phyloP scores from a whole-genome alignment of 2,113 vertebrate species.

The Strigops habroptila region DNA sequence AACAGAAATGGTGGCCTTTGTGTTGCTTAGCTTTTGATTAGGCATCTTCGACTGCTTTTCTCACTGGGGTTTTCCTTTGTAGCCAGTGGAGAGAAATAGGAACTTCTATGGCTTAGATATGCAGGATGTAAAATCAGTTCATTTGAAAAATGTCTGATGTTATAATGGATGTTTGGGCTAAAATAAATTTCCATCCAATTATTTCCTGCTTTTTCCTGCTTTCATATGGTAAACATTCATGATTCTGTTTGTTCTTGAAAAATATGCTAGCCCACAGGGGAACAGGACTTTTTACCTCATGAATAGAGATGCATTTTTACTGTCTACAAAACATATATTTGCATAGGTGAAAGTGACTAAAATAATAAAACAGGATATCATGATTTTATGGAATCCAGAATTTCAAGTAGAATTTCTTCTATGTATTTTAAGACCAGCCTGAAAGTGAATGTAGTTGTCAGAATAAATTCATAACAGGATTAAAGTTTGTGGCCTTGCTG shows the following conservation, averaged over 20 bases:
- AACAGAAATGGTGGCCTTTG: background rate
- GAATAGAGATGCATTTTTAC: background rate
- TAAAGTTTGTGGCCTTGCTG: background rate
- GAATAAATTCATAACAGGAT: background rate
- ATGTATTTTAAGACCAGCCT: background rate
- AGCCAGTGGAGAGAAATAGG: background rate
- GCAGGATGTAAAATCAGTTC: background rate
- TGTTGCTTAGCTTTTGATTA: background rate
- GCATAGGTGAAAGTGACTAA: background rate
- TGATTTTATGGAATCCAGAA: background rate
- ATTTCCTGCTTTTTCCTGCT: background rate
- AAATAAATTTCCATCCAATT: background rate
- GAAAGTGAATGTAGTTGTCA: background rate
- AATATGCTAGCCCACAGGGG: background rate
- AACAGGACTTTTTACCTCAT: background rate
- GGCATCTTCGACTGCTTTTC: background rate
- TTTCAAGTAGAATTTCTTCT: background rate
- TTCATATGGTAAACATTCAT: background rate
- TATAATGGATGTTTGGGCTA: background rate
- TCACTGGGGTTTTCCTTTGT: background rate
- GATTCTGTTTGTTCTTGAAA: background rate
- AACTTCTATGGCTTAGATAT: background rate
- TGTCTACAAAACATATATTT: background rate
- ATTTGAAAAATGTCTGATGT: background rate
- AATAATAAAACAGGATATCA: background rate